These are phyloP conservation scores for Podarcis raffonei DNA, from an alignment of 2,113 vertebrate species.

Conservation along the genomic window DNA sequence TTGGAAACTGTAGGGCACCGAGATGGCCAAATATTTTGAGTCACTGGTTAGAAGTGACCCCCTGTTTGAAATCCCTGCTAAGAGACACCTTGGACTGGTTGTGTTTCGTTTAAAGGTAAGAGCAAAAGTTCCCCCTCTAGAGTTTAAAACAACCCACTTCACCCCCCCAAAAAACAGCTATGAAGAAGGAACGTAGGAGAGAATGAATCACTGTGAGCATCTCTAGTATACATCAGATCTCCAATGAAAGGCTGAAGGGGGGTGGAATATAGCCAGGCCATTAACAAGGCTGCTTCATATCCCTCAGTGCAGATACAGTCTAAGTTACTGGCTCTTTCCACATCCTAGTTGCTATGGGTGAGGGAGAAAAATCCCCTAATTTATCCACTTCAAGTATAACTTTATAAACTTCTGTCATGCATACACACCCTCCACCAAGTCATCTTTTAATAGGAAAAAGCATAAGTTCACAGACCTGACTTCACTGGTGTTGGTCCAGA, in stretches of 20 bases:
- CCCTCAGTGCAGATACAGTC: too few species aligned
- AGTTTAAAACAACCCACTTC: too few species aligned
- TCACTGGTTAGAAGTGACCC: constrained; percentile 86
- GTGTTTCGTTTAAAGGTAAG: constrained; percentile 94
- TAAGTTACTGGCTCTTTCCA: too few species aligned
- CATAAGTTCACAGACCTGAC: background rate
- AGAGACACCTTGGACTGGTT: constrained; percentile 92
- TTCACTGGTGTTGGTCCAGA: background rate
- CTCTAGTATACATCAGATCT: too few species aligned
- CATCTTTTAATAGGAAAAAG: background rate
- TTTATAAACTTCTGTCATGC: background rate
- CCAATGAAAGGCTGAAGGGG: too few species aligned
- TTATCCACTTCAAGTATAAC: background rate
- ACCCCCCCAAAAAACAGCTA: too few species aligned
- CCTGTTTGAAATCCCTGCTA: constrained; percentile 91
- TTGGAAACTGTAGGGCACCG: constrained; percentile 80
- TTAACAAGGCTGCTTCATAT: too few species aligned
- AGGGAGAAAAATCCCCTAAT: background rate
- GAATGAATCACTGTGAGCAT: too few species aligned
- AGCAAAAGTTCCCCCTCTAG: background rate
- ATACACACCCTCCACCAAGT: too few species aligned
- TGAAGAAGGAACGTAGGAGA: too few species aligned
- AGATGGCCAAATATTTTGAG: constrained; percentile 94
- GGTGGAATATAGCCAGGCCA: too few species aligned
- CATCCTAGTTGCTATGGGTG: background rate